Base-by-base conservation (phyloP, 2,888 invertebrate species). In the Mechanitis mazaeus region DNA sequence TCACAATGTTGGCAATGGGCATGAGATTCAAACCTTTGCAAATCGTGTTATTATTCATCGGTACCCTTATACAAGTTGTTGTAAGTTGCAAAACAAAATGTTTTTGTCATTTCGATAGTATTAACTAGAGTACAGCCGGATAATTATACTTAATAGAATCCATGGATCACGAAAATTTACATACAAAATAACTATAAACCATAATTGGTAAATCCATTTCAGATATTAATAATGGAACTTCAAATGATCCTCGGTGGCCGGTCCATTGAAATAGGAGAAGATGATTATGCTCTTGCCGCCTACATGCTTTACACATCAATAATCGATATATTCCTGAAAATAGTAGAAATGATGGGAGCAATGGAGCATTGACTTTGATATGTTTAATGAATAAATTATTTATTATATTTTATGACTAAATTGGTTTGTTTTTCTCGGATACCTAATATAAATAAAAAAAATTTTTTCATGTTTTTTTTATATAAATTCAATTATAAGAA, bases 241-340 rank as follows among this genome's bases (percentile, higher is more conserved):
- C 85, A 84, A 65, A 77, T 77, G 71, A 72, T 84, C n/a, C 64
- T 84, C 2, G 83, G 84, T 2, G 84, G 84, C 0, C 73, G 55
- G 60, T 7, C 73, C 0, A 65, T 83, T 1, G 77, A 80, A 57
- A 45, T 85, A 3, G 59, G 66, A 0, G 79, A 79, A 45, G 69
- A 76, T 0, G 83, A 84, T 0, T 83, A 79, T 38, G 74, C 76
- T 0, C 31, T 80, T 0, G 85, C 70, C 0, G 82, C 84, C 0
- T 82, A 67, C 6, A 53, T 80, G 60, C 50, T 84, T 0, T 85
- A 84, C 42, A 77, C 75, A 0, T 77, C 79, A 0, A 77, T 85
- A 2, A 53, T 85, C 0, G 71, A 79, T 45, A 58, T 84, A 45
- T 84, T 84, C 55, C 12, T 84, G 2, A 76, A 80, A 61, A 11